These are phyloP conservation scores for Mionectes macconnelli DNA, from an alignment of 2,113 vertebrate species.

Conservation along the genomic window DNA sequence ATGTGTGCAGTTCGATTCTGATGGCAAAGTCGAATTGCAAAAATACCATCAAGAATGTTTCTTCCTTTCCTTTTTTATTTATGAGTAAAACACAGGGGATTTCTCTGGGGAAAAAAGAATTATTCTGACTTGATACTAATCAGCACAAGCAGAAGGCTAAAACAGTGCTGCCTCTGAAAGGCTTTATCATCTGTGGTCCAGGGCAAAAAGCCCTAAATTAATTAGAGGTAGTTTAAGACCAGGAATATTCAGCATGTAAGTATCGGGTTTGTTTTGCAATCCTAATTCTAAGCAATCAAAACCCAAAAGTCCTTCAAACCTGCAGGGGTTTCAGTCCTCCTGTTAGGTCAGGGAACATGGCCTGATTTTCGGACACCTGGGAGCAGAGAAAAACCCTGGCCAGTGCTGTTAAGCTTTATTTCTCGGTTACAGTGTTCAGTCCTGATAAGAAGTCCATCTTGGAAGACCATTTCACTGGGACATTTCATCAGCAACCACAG, in stretches of 20 bases:
- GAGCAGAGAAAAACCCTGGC: background rate
- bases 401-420: background rate
- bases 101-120: constrained; percentile 30
- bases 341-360: background rate
- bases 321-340: background rate
- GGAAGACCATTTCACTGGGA: background rate
- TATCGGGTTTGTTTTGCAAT: background rate
- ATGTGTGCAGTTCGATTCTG: constrained; percentile 48
- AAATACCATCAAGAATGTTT: constrained; percentile 48
- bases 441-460: background rate
- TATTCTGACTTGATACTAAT: constrained; percentile 38
- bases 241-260: background rate
- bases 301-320: background rate
- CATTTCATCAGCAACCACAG: background rate
- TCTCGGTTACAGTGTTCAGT: background rate
- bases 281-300: background rate
- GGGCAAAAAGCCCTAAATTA: background rate
- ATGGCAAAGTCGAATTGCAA: constrained; percentile 45
- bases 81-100: constrained; percentile 27
- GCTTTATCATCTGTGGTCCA: background rate
- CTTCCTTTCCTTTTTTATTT: constrained; percentile 39
- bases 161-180: background rate
- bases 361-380: background rate
- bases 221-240: background rate
- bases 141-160: background rate